Evolutionary conservation across 2,888 invertebrate genomes (phyloP), one percentile per base, ranked within the genome.

Genomic region (Latheticus oryzae): DNA sequence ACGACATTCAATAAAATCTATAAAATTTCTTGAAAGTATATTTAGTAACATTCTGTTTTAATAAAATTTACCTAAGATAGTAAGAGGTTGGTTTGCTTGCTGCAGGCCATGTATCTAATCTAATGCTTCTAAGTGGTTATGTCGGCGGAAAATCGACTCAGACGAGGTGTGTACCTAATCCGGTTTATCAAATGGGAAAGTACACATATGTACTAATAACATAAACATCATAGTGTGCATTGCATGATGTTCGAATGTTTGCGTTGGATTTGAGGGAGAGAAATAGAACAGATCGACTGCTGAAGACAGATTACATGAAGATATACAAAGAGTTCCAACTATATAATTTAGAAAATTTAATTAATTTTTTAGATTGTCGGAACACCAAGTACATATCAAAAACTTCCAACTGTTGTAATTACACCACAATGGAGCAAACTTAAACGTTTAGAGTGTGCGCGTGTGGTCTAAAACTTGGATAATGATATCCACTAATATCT

Each of bases 51-150:
- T n/a, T n/a, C n/a, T n/a, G n/a, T n/a, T n/a, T n/a, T n/a, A n/a
- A n/a, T n/a, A n/a, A n/a, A n/a, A n/a, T n/a, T n/a, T n/a, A n/a
- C n/a, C n/a, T n/a, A n/a, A n/a, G n/a, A n/a, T n/a, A n/a, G n/a
- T n/a, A n/a, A n/a, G n/a, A n/a, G n/a, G n/a, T n/a, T n/a, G n/a
- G n/a, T n/a, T n/a, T n/a, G n/a, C n/a, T 63, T 51, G 65, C 69
- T 67, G 55, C 52, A 62, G 68, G 69, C 66, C 63, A 65, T 63
- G 62, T 60, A 53, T 60, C 64, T 68, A 67, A 68, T 66, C 64
- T 66, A 58, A 61, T 58, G 61, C 65, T 61, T 60, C 60, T 68
- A 65, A 65, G 63, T 65, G 67, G 57, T 60, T 60, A 60, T 48
- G 57, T 55, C 37, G 50, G 59, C 55, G 59, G 59, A 59, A 59